Evolutionary conservation across 2,888 invertebrate genomes (phyloP), one percentile per base, ranked within the genome.

Genomic region (Dinocampus coccinellae): DNA sequence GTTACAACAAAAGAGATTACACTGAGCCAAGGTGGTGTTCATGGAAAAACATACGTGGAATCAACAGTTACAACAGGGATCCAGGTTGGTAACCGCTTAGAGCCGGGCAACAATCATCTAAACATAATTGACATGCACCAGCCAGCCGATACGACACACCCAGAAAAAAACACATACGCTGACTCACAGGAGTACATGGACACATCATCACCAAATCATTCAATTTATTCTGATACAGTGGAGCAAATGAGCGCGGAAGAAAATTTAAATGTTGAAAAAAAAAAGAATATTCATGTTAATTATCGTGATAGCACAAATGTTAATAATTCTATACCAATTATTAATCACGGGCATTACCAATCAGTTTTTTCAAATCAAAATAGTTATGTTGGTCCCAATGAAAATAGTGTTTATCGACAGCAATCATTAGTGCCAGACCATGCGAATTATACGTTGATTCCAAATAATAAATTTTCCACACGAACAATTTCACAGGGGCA

Each of bases 31-130:
- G 77, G 81, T 16, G 82, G 78, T 10, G 76, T 74, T 22, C 76
- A 84, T 63, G 83, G 84, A 68, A 85, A 85, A 68, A 84, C 85
- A 6, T 87, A 84, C 74, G 87, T 87, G 75, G 87, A 87, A 71
- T 86, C 87, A 69, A 87, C 86, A 72, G 87, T 87, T 67, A 85
- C 87, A 74, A 87, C 86, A 79, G 87, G 87, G 81, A 86, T 87
- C 84, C 87, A 87, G 87, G 87, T 87, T 87, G 87, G 87, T 87
- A 87, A 76, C 82, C 80, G 82, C 75, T 81, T 86, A 84, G 84
- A 85, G 77, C 85, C 82, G 81, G 84, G 80, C 80, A 80, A 80
- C 81, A 81, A 80, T 81, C 83, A 81, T 81, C 85, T 86, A 85
- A 87, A 84, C 80, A 81, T 85, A 83, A 83, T 84, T 84, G 85